Evolutionary conservation across 2,888 invertebrate species (phyloP).

Genomic region (Coecobrya sp.): DNA sequence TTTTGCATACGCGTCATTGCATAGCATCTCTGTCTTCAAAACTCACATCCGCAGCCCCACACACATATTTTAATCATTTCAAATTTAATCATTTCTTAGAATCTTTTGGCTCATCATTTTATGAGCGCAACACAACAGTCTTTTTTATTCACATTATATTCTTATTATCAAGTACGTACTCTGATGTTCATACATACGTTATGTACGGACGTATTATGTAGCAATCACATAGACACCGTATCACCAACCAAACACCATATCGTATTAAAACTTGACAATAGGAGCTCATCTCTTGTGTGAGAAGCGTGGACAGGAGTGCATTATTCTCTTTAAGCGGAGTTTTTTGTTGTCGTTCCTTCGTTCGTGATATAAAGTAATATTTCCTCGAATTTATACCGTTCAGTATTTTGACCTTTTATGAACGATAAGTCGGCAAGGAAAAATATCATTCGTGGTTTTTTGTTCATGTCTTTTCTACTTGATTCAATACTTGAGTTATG

Average conservation of each 20-base stretch:
- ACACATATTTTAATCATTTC: constrained; percentile 70
- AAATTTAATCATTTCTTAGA: constrained; percentile 79
- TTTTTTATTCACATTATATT: constrained; percentile 27
- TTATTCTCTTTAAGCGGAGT: constrained; percentile 57
- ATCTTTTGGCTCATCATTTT: constrained; percentile 74
- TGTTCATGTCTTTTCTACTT: constrained; percentile 24
- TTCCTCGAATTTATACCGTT: constrained; percentile 78
- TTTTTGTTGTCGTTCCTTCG: constrained; percentile 57
- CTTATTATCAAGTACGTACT: constrained; percentile 30
- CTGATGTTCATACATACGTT: constrained; percentile 1
- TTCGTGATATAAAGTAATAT: constrained; percentile 67
- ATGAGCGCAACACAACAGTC: constrained; percentile 45
- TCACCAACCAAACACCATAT: constrained; percentile 57
- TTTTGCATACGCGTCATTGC: background rate
- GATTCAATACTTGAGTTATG: background rate
- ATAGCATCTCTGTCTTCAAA: constrained; percentile 15
- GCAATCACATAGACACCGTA: constrained; percentile 24
- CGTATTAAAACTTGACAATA: constrained; percentile 77
- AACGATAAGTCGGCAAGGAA: constrained; percentile 52
- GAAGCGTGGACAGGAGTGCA: constrained; percentile 72
- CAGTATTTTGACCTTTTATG: constrained; percentile 80
- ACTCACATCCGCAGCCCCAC: constrained; percentile 23
- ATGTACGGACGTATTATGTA: background rate
- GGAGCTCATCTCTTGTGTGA: constrained; percentile 68
- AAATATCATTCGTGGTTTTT: constrained; percentile 33